Evolutionary conservation across 1,140 invertebrate species (phyloP).

Genomic region (Calliopsis andreniformis): DNA sequence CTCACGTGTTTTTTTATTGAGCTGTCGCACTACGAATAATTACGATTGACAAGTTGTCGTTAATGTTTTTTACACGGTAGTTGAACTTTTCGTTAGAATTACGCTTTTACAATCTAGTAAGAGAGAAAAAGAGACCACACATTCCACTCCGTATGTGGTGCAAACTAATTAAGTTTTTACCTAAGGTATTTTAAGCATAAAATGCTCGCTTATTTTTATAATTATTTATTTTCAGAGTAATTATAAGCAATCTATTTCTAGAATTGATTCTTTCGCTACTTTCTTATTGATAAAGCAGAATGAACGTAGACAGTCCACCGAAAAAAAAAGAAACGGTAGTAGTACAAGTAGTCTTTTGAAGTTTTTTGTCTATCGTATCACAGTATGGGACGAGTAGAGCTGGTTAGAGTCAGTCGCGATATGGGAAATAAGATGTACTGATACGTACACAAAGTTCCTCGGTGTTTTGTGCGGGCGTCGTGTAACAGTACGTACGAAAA

Average conservation of each 20-base stretch:
- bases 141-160: slow-evolving; percentile 79
- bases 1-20: slow-evolving; percentile 67
- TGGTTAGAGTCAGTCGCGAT: neutral
- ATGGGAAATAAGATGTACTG: neutral
- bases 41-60: slow-evolving; percentile 73
- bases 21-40: slow-evolving; percentile 74
- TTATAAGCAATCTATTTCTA: slow-evolving; percentile 65
- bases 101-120: slow-evolving; percentile 79
- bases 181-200: slow-evolving; percentile 76
- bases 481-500: slow-evolving; percentile 7
- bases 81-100: slow-evolving; percentile 75
- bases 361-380: slow-evolving; percentile 5
- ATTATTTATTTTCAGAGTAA: slow-evolving; percentile 80
- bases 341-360: slow-evolving; percentile 31
- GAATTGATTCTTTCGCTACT: slow-evolving; percentile 51
- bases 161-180: slow-evolving; percentile 76
- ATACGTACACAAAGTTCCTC: slow-evolving; percentile 26
- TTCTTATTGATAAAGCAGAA: slow-evolving; percentile 27
- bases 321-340: neutral
- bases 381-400: slow-evolving; percentile 9
- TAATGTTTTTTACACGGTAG: slow-evolving; percentile 73
- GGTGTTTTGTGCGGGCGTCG: slow-evolving; percentile 8
- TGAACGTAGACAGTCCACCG: slow-evolving; percentile 32
- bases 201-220: slow-evolving; percentile 81
- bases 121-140: slow-evolving; percentile 71